phyloP scores from a whole-genome alignment of 2,797 vertebrate species.

The Zenarchopterus dispar region DNA sequence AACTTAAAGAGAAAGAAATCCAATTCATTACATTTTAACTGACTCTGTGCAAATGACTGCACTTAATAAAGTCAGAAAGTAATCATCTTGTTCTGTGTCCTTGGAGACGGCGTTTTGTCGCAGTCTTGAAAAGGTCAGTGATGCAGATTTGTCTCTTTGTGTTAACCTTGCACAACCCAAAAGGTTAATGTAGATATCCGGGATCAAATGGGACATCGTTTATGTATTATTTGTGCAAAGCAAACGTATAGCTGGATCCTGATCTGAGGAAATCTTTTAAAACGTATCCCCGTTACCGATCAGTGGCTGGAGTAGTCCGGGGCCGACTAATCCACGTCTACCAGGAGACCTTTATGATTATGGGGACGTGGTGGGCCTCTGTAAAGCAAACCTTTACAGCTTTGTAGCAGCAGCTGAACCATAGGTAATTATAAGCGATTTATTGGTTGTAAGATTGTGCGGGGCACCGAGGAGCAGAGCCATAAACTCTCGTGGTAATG shows the following conservation, averaged over 20 bases:
- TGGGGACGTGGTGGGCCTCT: constrained; percentile 10
- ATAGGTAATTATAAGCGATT: constrained; percentile 48
- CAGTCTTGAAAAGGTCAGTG: constrained; percentile 39
- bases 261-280: neutral
- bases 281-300: too few species aligned
- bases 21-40: constrained; percentile 46
- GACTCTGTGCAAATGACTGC: constrained; percentile 26
- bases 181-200: constrained; percentile 29
- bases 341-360: constrained; percentile 21
- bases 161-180: constrained; percentile 37
- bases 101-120: constrained; percentile 28
- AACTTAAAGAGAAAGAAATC: constrained; percentile 43
- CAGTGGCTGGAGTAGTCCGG: too few species aligned
- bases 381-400: constrained; percentile 17
- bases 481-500: constrained; percentile 39
- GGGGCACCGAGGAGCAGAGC: constrained; percentile 30
- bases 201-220: constrained; percentile 23
- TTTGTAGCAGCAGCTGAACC: constrained; percentile 25
- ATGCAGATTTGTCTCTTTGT: constrained; percentile 9
- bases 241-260: constrained; percentile 4
- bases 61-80: constrained; percentile 15
- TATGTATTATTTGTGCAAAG: neutral
- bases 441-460: constrained; percentile 45
- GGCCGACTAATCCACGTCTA: constrained; percentile 11
- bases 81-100: constrained; percentile 16